These are phyloP conservation scores for Harlomillsia oculata DNA, from an alignment of 1,140 invertebrate genomes.

Conservation along the genomic window DNA sequence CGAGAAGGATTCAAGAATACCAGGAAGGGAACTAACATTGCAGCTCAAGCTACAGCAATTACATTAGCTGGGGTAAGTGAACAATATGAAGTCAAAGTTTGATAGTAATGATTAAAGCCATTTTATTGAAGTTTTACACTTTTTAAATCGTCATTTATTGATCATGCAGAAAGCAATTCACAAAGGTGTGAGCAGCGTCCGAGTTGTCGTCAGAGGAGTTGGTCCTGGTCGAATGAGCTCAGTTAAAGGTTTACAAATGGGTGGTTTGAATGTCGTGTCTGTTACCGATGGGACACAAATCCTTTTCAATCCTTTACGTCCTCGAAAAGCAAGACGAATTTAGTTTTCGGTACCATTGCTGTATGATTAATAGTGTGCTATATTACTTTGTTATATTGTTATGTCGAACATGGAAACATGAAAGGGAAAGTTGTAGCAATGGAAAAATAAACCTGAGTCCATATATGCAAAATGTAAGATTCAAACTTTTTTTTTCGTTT, in stretches of 20 bases:
- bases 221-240: constrained; percentile 81
- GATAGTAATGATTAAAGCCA: background rate
- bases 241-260: constrained; percentile 85
- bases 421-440: no score
- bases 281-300: constrained; percentile 79
- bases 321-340: constrained; percentile 62
- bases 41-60: constrained; percentile 84
- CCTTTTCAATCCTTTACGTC: constrained; percentile 61
- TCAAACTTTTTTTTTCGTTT: no score
- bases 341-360: constrained; percentile 42
- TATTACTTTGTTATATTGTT: no score
- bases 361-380: background rate
- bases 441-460: no score
- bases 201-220: constrained; percentile 65
- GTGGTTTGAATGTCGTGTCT: constrained; percentile 76
- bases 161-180: constrained; percentile 60
- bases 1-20: constrained; percentile 94
- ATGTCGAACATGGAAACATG: no score
- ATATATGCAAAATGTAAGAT: no score
- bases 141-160: constrained; percentile 32
- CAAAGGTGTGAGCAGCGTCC: constrained; percentile 59
- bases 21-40: constrained; percentile 89
- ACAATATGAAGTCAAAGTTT: background rate
- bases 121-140: background rate
- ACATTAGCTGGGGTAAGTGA: constrained; percentile 56